Evolutionary conservation across 1,140 invertebrate species (phyloP), one percentile per base, ranked within the genome.

Genomic region (Aplysia californica): DNA sequence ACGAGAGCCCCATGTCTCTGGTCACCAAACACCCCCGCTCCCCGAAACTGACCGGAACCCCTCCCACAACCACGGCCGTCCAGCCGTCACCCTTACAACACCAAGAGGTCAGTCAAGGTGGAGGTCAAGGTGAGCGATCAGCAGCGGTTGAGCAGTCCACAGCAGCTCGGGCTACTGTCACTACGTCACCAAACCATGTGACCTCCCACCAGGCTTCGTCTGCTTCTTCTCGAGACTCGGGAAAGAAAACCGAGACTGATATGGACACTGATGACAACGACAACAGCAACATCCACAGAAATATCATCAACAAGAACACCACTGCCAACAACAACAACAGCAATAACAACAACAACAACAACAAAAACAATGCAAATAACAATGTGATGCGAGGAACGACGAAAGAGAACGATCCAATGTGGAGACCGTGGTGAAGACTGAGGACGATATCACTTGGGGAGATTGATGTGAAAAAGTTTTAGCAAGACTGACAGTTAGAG

Each of bases 351-450:
- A 69, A 66, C 3, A 36, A 38, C n/a, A 65, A 36, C n/a, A 65
- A 36, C n/a, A 74, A 31, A 31, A 26, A 56, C n/a, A 36, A 64
- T 31, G 20, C 18, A 35, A 1, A 74, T 38, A 64, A 56, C 71
- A 31, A 74, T 35, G n/a, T n/a, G n/a, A n/a, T n/a, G n/a, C n/a
- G n/a, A n/a, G n/a, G n/a, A n/a, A n/a, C n/a, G n/a, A n/a, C n/a
- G n/a, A n/a, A n/a, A n/a, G n/a, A n/a, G n/a, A n/a, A n/a, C n/a
- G n/a, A n/a, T n/a, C n/a, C n/a, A n/a, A n/a, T n/a, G 36, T 69
- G 70, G 70, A 58, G 70, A 59, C 50, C 50, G 4, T 61, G 56
- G 70, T 59, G 41, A 35, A 35, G 35, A 26, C 10, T 61, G 10
- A 26, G 10, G 29, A 61, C 26, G 18, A n/a, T n/a, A n/a, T n/a